Base-by-base conservation (phyloP, 1,140 invertebrate species). In the Formica selysi region DNA sequence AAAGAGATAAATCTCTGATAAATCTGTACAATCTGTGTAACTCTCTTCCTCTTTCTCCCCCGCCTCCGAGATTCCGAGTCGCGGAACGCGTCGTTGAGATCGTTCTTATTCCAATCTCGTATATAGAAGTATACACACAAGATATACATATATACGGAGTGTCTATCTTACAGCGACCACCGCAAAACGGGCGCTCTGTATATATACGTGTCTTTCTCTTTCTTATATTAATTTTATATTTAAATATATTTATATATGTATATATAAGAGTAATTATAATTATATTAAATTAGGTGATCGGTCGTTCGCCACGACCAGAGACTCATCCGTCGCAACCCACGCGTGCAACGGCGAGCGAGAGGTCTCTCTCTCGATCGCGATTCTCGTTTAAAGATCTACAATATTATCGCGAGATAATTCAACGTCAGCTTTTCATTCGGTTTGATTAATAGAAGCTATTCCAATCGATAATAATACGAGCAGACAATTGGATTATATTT, bases 191-290 rank as follows among this genome's bases (percentile, higher is more conserved):
- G 22, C 78, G 67, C 78, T 71, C 36, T 44, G 78, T 76, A 48
- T 76, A 76, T 64, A 59, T 71, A 71, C 26, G 36, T 41, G 54
- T 57, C 59, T 88, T 36, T 38, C 64, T 68, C 74, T 70, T 36
- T 44, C 86, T 73, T 86, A 67, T 84, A 19, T 78, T 51, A 70
- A 26, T 22, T 68, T 80, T 70, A 84, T 84, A 80, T 85, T 78
- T 78, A 71, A 61, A 85, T 87, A 76, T 87, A 86, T 89, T 79
- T 89, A 80, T 88, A 86, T 88, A 88, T 87, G 68, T 87, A 78
- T 90, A 85, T 87, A 78, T 90, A 85, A 71, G 70, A 70, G 70
- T 90, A 89, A 81, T 89, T 59, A 51, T 51, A 51, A 51, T 61
- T 79, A 79, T 73, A 59, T 81, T 73, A 81, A 81, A 85, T 89